Evolutionary conservation across 2,113 vertebrate genomes (phyloP).

Genomic region (Amblyornis subalaris): DNA sequence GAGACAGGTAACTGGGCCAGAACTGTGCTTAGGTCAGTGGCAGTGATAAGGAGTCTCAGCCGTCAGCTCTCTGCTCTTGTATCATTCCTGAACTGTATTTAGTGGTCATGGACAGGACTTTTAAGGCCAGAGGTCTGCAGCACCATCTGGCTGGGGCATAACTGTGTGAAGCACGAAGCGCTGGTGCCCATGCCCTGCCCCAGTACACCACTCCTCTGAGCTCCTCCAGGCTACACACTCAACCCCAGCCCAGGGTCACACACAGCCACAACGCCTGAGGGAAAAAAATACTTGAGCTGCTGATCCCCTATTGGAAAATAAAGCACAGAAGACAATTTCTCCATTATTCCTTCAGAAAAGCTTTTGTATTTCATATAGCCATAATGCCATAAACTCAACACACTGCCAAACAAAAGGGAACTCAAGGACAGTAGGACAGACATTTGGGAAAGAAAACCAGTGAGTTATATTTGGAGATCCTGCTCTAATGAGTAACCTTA

Average conservation of each 20-base stretch:
- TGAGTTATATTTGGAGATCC: background rate
- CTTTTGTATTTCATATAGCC: background rate
- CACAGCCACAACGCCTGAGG: background rate
- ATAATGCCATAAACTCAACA: background rate
- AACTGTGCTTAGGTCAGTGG: background rate
- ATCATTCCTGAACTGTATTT: background rate
- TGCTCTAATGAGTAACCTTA: background rate
- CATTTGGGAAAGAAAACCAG: background rate
- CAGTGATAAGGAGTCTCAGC: background rate
- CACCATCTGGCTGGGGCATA: accelerated
- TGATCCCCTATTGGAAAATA: background rate
- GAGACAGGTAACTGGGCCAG: background rate
- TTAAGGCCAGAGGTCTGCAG: background rate
- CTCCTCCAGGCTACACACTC: background rate
- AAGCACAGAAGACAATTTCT: background rate
- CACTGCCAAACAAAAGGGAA: background rate
- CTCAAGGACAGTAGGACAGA: background rate
- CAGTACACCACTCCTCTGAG: background rate
- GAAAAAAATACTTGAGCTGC: background rate
- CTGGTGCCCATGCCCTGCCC: background rate
- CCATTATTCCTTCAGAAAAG: background rate
- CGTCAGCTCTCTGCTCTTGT: background rate
- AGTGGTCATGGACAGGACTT: background rate
- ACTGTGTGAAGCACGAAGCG: accelerated
- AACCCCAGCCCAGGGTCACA: background rate